Conservation (phyloP, 2,797 vertebrate species). For the Intellagama lesueurii region DNA sequence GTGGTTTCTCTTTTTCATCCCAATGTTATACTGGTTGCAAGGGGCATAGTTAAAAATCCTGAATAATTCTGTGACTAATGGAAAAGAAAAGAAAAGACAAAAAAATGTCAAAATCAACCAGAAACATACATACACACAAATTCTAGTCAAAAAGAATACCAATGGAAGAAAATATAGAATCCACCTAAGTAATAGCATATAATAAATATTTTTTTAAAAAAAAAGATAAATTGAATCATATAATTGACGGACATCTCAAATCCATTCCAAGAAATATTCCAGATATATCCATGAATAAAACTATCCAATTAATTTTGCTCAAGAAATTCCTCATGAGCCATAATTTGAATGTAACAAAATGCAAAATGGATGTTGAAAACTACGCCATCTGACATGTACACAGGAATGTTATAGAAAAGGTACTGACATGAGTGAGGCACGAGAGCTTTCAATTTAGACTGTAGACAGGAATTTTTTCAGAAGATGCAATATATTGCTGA, state of each 20-base stretch:
- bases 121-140: background rate
- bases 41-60: background rate
- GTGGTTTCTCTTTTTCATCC: background rate
- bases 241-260: background rate
- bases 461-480: background rate
- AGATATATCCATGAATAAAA: background rate
- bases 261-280: background rate
- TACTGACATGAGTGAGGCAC: no score
- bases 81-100: background rate
- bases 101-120: no score
- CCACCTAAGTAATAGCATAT: background rate
- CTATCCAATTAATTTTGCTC: background rate
- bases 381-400: background rate
- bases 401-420: no score
- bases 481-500: background rate
- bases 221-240: no score
- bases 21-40: background rate
- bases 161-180: background rate
- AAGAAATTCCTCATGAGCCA: background rate
- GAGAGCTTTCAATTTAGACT: no score
- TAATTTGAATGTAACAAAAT: background rate
- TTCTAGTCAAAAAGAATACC: background rate
- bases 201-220: no score
- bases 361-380: background rate
- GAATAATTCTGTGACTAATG: background rate